Evolutionary conservation across 2,888 invertebrate genomes (phyloP).

Genomic region (Drosophila neotestacea): DNA sequence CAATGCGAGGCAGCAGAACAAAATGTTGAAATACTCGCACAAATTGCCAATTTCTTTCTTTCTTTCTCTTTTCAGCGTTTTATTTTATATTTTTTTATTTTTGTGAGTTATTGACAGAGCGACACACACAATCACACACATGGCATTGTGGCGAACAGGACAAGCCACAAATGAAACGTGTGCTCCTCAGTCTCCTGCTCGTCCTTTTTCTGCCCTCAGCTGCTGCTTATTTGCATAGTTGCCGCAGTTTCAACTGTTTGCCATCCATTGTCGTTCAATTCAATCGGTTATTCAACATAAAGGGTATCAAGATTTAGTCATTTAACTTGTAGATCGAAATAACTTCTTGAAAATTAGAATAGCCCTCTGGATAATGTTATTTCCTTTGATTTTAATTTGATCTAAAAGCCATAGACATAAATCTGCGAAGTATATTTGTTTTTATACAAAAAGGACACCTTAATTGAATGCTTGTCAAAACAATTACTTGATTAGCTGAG

Average conservation of each 20-base stretch:
- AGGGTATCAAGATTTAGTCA: slow-evolving; percentile 32
- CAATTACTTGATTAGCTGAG: too few species aligned
- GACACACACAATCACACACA: slow-evolving; percentile 13
- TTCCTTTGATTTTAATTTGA: too few species aligned
- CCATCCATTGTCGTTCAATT: slow-evolving; percentile 18
- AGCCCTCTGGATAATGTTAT: too few species aligned
- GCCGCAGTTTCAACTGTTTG: slow-evolving; percentile 35
- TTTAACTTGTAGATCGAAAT: slow-evolving; percentile 6
- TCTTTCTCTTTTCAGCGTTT: neutral
- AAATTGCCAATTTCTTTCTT: slow-evolving; percentile 56
- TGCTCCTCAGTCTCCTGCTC: slow-evolving; percentile 3
- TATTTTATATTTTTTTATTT: slow-evolving; percentile 29
- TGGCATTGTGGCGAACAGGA: slow-evolving; percentile 55
- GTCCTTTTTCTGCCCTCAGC: slow-evolving; percentile 20
- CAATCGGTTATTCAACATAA: slow-evolving; percentile 22
- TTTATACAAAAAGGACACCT: too few species aligned
- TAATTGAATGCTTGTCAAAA: too few species aligned
- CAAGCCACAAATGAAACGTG: slow-evolving; percentile 76
- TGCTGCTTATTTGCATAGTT: slow-evolving; percentile 58
- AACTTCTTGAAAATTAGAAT: too few species aligned
- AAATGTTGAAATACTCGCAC: slow-evolving; percentile 48
- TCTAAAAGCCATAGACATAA: too few species aligned
- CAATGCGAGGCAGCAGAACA: slow-evolving; percentile 51
- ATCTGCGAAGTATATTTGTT: too few species aligned
- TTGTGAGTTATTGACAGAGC: slow-evolving; percentile 70